Conservation (phyloP, 2,113 vertebrate species). For the Tachysurus vachellii region DNA sequence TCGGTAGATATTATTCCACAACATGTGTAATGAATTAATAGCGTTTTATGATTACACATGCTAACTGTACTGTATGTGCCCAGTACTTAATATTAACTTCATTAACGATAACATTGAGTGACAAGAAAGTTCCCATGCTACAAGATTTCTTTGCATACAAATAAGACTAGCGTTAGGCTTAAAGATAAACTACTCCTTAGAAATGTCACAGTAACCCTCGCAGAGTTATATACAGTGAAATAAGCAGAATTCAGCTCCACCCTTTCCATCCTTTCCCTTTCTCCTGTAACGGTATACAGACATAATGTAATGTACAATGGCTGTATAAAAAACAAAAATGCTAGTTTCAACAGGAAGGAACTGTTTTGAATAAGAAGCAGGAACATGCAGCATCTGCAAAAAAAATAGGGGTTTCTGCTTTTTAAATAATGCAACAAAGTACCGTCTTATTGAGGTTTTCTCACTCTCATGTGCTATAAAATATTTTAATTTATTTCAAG, state of each 20-base stretch:
- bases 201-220: too few relatives aligned
- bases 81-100: not conserved
- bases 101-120: not conserved
- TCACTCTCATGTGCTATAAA: not conserved
- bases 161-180: not conserved
- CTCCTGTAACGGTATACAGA: not conserved
- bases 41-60: not conserved
- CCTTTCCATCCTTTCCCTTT: not conserved
- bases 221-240: not conserved
- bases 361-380: conserved; percentile 5
- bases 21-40: not conserved
- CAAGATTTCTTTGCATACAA: not conserved
- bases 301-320: not conserved
- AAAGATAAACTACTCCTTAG: not conserved
- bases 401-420: not conserved
- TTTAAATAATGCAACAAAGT: not conserved
- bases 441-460: not conserved
- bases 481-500: too few relatives aligned
- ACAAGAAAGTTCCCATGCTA: not conserved
- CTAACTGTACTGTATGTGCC: not conserved
- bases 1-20: not conserved
- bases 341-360: conserved; percentile 15
- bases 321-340: not conserved
- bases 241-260: not conserved
- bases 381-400: not conserved